These are phyloP conservation scores for Sciaenops ocellatus DNA, from an alignment of 2,797 vertebrate genomes.

Conservation along the genomic window DNA sequence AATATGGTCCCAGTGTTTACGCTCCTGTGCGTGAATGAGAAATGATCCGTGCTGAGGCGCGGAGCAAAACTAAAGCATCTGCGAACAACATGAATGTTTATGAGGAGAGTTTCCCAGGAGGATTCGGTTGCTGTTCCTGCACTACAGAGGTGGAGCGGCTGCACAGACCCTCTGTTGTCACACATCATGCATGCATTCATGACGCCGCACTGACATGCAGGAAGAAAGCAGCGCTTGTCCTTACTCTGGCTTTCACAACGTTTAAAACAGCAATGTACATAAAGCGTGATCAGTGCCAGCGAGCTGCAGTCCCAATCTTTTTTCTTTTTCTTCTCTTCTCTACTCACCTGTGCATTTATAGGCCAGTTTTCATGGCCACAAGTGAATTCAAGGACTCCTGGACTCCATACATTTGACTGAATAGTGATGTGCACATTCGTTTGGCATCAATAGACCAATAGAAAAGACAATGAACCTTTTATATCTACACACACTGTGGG, in stretches of 20 bases:
- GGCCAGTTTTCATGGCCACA: neutral
- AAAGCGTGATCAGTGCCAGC: conserved; percentile 5
- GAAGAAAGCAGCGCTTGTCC: conserved; percentile 12
- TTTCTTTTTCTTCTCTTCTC: neutral
- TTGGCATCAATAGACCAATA: neutral
- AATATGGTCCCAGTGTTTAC: conserved; percentile 19
- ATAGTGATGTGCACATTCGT: neutral
- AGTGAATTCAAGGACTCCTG: neutral
- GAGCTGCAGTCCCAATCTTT: neutral
- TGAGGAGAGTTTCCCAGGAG: conserved; percentile 53
- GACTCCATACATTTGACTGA: neutral
- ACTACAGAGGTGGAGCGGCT: conserved; percentile 37
- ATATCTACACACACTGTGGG: too few relatives aligned
- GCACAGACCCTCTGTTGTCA: conserved; percentile 22
- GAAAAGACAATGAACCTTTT: too few relatives aligned
- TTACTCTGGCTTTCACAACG: conserved; percentile 3
- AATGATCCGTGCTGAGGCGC: conserved; percentile 12
- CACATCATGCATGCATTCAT: conserved; percentile 37
- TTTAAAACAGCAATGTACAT: neutral
- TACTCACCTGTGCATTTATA: neutral
- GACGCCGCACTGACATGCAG: conserved; percentile 3
- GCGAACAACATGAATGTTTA: conserved; percentile 69
- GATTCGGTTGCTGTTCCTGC: conserved; percentile 5
- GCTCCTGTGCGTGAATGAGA: conserved; percentile 15
- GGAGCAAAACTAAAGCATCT: conserved; percentile 46